A percentile compares a stretch with the other conserved stretches of the same genome.
Evolutionary conservation across 2,888 invertebrate genomes (phyloP).

Genomic region (Lasius platythorax): DNA sequence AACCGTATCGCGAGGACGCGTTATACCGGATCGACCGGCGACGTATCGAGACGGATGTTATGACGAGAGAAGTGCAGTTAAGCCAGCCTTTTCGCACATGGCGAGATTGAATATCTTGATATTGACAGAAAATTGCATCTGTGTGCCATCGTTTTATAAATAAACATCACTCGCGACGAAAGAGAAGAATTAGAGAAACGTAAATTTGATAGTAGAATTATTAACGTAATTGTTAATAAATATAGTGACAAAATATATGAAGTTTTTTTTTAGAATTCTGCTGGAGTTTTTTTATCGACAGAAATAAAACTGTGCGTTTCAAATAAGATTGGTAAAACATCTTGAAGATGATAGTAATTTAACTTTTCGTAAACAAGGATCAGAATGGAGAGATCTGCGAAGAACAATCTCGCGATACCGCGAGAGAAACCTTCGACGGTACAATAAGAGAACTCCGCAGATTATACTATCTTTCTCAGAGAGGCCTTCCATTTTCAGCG

Average conservation of each 20-base stretch:
- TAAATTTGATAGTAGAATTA: background rate
- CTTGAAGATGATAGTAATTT: conserved; percentile 1
- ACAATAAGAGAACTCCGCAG: conserved; percentile 13
- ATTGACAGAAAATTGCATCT: conserved; percentile 16
- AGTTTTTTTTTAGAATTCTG: background rate
- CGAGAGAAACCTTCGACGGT: conserved; percentile 7
- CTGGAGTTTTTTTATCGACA: background rate
- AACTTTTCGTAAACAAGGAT: conserved; percentile 19
- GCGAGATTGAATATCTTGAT: conserved; percentile 4
- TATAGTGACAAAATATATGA: background rate
- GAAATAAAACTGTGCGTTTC: conserved; percentile 12
- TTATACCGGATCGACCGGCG: background rate
- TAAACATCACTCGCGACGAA: background rate
- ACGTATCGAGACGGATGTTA: conserved; percentile 28
- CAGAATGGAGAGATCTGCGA: conserved; percentile 7
- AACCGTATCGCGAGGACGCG: conserved; percentile 9
- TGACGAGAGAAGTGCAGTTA: conserved; percentile 38
- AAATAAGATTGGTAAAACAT: background rate
- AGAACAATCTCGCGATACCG: background rate
- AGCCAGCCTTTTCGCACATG: conserved; percentile 4
- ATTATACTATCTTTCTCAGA: conserved; percentile 30
- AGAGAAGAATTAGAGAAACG: background rate
- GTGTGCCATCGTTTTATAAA: background rate
- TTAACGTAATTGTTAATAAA: background rate
- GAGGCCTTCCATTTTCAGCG: conserved; percentile 59